These are phyloP conservation scores for Phortica variegata DNA, from an alignment of 1,140 invertebrate species.

Conservation along the genomic window DNA sequence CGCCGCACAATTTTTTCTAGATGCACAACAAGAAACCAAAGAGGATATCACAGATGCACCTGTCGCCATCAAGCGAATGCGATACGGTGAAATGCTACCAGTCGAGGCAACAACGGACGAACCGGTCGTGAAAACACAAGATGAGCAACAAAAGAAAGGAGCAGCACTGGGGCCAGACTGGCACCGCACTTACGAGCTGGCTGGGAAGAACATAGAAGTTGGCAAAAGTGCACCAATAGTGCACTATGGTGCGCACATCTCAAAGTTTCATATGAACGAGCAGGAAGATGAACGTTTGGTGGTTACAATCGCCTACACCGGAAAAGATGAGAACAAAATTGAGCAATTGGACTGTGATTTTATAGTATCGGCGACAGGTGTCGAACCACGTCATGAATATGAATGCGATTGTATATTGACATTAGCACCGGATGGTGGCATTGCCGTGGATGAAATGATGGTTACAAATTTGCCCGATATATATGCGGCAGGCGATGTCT, in stretches of 20 bases:
- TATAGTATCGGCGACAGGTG: slow-evolving; percentile 93
- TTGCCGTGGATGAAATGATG: slow-evolving; percentile 85
- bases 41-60: background rate
- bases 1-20: slow-evolving; percentile 90
- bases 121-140: no score
- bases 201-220: slow-evolving; percentile 50
- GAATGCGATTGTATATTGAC: slow-evolving; percentile 62
- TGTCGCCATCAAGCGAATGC: slow-evolving; percentile 65
- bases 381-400: slow-evolving; percentile 70
- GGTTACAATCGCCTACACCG: slow-evolving; percentile 19
- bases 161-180: slow-evolving; percentile 95
- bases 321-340: slow-evolving; percentile 17
- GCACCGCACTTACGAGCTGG: slow-evolving; percentile 73
- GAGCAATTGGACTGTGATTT: slow-evolving; percentile 74
- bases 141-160: slow-evolving; percentile 61
- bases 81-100: slow-evolving; percentile 62
- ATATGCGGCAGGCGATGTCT: slow-evolving; percentile 95
- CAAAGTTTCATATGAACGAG: slow-evolving; percentile 21
- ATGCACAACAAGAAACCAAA: slow-evolving; percentile 34
- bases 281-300: background rate
- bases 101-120: slow-evolving; percentile 44
- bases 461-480: slow-evolving; percentile 76
- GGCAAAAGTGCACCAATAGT: slow-evolving; percentile 19
- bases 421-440: slow-evolving; percentile 70
- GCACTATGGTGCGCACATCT: slow-evolving; percentile 12